phyloP scores from a whole-genome alignment of 2,113 vertebrate genomes.

The Tauraco erythrolophus region DNA sequence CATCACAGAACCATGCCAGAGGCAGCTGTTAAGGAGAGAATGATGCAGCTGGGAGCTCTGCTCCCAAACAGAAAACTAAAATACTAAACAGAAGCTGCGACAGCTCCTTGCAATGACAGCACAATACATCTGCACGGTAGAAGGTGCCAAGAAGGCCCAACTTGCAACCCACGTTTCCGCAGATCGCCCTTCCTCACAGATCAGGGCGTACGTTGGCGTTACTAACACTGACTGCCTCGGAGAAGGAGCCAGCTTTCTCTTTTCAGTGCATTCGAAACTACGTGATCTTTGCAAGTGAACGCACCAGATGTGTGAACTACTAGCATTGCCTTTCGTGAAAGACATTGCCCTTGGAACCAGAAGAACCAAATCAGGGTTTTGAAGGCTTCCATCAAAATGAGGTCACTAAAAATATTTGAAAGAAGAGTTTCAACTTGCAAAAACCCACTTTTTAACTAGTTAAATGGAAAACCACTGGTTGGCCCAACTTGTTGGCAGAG shows the following conservation, averaged over 20 bases:
- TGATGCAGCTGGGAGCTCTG: neutral
- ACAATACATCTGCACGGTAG: neutral
- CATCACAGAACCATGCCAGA: neutral
- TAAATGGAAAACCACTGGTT: neutral
- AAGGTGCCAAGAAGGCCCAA: neutral
- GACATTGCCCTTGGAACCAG: neutral
- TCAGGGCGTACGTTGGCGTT: neutral
- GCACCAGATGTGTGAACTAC: neutral
- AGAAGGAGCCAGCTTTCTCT: neutral
- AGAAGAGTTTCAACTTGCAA: neutral
- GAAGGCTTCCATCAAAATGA: conserved; percentile 8
- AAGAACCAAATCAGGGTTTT: neutral
- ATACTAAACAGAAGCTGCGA: neutral
- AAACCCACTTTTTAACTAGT: neutral
- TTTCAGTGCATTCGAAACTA: neutral
- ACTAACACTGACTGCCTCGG: neutral
- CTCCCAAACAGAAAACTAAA: neutral
- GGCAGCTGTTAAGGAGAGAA: neutral
- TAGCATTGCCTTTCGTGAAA: neutral
- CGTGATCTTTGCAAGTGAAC: neutral
- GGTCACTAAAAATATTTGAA: neutral
- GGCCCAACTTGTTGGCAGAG: neutral
- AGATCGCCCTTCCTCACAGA: neutral
- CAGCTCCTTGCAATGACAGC: neutral
- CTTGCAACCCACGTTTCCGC: neutral